These are phyloP conservation scores for Pyrocoelia pectoralis DNA, from an alignment of 2,888 invertebrate species.

Conservation along the genomic window DNA sequence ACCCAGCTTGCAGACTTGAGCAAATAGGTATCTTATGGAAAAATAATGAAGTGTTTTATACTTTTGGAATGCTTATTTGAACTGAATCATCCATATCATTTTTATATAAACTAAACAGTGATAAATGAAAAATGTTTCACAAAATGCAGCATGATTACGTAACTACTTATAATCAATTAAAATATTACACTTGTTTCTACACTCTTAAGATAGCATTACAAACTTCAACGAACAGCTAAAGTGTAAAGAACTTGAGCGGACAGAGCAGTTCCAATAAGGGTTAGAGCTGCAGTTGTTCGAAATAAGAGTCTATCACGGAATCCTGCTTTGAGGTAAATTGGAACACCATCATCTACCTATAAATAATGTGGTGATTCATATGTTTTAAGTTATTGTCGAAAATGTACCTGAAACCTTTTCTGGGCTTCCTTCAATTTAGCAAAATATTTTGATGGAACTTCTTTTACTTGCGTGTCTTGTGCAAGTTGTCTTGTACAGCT, in stretches of 20 bases:
- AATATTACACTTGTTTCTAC: background rate
- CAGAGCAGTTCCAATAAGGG: constrained; percentile 53
- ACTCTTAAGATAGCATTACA: background rate
- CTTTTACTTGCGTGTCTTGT: constrained; percentile 16
- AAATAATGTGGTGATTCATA: constrained; percentile 23
- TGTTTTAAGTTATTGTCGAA: constrained; percentile 2
- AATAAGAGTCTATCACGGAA: constrained; percentile 62
- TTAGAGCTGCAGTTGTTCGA: constrained; percentile 55
- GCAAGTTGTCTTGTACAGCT: constrained; percentile 15
- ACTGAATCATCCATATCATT: too few relatives aligned
- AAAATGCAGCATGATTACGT: too few relatives aligned
- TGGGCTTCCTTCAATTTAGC: constrained; percentile 26
- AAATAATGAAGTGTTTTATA: too few relatives aligned
- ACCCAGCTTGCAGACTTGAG: too few relatives aligned
- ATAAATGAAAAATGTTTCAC: too few relatives aligned
- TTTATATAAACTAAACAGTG: too few relatives aligned
- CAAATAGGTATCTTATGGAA: too few relatives aligned
- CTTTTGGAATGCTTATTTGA: too few relatives aligned
- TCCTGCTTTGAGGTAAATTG: constrained; percentile 69
- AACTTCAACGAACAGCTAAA: constrained; percentile 12
- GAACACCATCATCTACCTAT: constrained; percentile 67
- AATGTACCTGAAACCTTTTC: constrained; percentile 23
- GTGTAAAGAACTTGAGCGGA: constrained; percentile 37
- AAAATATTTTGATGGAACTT: constrained; percentile 25
- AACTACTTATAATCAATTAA: too few relatives aligned